Evolutionary conservation across 1,140 invertebrate species (phyloP).

Genomic region (Hermatobates lingyangjiaoensis): DNA sequence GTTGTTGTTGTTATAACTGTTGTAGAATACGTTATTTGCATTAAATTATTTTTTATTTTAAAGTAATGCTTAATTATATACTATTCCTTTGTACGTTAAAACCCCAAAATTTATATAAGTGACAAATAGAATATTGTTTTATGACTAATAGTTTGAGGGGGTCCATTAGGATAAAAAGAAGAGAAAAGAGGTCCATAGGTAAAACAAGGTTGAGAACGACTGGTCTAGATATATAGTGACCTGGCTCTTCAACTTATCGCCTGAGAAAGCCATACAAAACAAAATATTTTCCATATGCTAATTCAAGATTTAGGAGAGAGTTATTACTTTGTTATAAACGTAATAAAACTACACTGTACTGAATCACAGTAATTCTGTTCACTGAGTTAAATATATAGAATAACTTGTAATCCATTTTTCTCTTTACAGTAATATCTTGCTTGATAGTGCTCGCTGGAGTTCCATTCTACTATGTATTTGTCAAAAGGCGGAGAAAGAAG

Average conservation of each 20-base stretch:
- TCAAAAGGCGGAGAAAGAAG: constrained; percentile 17
- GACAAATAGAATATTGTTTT: too few species aligned
- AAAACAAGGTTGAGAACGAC: too few species aligned
- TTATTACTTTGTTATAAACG: background rate
- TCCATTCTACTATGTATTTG: constrained; percentile 30
- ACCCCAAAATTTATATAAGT: too few species aligned
- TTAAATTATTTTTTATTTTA: too few species aligned
- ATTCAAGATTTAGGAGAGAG: background rate
- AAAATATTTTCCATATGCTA: background rate
- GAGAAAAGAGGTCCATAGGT: too few species aligned
- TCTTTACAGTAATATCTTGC: constrained; percentile 21
- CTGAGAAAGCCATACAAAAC: background rate
- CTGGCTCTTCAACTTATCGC: background rate
- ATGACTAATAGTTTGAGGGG: too few species aligned
- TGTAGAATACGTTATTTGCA: too few species aligned
- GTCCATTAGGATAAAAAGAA: too few species aligned
- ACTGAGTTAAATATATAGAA: background rate
- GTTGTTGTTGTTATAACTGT: too few species aligned
- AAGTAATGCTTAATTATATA: too few species aligned
- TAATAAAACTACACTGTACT: background rate
- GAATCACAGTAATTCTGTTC: background rate
- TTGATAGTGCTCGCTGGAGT: constrained; percentile 29
- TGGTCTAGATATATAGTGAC: too few species aligned
- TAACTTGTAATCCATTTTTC: background rate
- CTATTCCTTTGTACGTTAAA: too few species aligned